phyloP scores from a whole-genome alignment of 2,888 invertebrate species.

The Laothoe populi region DNA sequence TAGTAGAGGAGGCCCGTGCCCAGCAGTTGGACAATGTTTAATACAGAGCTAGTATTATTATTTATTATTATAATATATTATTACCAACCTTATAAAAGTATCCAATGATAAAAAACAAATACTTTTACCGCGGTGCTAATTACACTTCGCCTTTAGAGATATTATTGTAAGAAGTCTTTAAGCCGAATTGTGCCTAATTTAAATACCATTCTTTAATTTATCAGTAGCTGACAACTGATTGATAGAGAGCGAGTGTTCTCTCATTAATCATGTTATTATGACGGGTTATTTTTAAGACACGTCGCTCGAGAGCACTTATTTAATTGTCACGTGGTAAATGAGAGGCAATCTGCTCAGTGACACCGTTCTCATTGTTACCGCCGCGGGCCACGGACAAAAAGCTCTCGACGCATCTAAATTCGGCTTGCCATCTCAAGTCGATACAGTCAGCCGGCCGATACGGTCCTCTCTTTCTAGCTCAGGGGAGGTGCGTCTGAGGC shows the following conservation, averaged over 20 bases:
- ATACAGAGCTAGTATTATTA: no score
- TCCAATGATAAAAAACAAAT: conserved; percentile 34
- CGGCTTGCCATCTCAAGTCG: conserved; percentile 71
- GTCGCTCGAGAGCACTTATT: conserved; percentile 78
- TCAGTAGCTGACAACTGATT: conserved; percentile 79
- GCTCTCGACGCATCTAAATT: conserved; percentile 78
- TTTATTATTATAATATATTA: neutral
- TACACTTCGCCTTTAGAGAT: conserved; percentile 16
- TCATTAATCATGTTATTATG: conserved; percentile 79
- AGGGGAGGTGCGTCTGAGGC: conserved; percentile 46
- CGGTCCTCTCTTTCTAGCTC: conserved; percentile 68
- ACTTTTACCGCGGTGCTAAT: conserved; percentile 29
- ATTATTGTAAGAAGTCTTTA: conserved; percentile 45
- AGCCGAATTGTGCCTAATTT: conserved; percentile 58
- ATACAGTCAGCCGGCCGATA: conserved; percentile 43
- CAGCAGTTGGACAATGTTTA: no score
- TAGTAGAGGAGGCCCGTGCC: no score
- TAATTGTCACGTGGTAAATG: conserved; percentile 82
- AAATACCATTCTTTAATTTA: conserved; percentile 70
- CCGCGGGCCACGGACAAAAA: conserved; percentile 77
- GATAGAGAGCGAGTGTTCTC: conserved; percentile 70
- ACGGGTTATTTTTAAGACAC: conserved; percentile 69
- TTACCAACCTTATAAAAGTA: conserved; percentile 12
- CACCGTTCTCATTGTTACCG: conserved; percentile 80
- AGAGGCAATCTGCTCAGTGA: conserved; percentile 82